Evolutionary conservation across 2,888 invertebrate genomes (phyloP).

Genomic region (Drosophila prolongata): DNA sequence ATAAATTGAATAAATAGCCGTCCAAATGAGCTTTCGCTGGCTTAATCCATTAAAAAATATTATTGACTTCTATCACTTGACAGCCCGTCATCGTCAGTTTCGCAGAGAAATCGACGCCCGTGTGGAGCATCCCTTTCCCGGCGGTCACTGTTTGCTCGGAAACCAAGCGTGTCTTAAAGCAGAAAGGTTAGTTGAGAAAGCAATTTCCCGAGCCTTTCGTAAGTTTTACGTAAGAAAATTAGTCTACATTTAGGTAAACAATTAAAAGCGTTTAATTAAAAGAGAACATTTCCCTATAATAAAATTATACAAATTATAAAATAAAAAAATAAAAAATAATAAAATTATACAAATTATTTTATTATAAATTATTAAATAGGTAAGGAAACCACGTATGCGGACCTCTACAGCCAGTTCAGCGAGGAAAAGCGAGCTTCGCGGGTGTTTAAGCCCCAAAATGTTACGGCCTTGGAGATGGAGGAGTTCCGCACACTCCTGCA

Average conservation of each 20-base stretch:
- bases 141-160: conserved; percentile 83
- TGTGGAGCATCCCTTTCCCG: conserved; percentile 83
- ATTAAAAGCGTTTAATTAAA: too few relatives aligned
- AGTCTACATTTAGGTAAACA: too few relatives aligned
- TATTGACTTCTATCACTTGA: background rate
- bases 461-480: conserved; percentile 63
- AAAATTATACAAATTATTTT: too few relatives aligned
- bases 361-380: conserved; percentile 5
- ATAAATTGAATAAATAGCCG: too few relatives aligned
- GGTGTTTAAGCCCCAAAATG: conserved; percentile 62
- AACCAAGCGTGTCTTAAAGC: conserved; percentile 74
- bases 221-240: too few relatives aligned
- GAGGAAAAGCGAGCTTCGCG: conserved; percentile 45
- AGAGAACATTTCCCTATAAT: too few relatives aligned
- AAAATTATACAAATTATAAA: too few relatives aligned
- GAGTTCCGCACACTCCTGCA: conserved; percentile 81
- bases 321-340: too few relatives aligned
- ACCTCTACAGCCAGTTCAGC: conserved; percentile 61
- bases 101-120: conserved; percentile 88
- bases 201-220: too few relatives aligned
- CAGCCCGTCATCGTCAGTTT: conserved; percentile 89
- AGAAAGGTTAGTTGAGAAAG: conserved; percentile 37
- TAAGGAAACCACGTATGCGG: conserved; percentile 61
- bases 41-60: background rate
- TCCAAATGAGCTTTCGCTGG: too few relatives aligned